Evolutionary conservation across 2,113 vertebrate genomes (phyloP).

Genomic region (Bothrops jararaca): DNA sequence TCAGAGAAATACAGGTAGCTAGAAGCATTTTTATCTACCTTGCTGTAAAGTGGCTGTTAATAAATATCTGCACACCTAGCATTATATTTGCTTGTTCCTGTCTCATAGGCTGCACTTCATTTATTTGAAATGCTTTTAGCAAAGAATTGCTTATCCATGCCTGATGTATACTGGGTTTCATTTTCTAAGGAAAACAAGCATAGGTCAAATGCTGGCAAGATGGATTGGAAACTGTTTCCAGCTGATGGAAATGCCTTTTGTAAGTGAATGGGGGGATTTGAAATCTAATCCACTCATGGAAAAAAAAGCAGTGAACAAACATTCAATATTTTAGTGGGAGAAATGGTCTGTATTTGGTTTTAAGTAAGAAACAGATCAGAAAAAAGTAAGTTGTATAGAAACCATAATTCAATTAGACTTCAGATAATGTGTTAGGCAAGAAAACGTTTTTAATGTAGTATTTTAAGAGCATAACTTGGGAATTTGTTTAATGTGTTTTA

Average conservation of each 20-base stretch:
- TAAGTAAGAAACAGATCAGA: conserved; percentile 6
- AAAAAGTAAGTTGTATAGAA: neutral
- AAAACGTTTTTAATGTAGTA: neutral
- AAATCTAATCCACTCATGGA: conserved; percentile 59
- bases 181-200: conserved; percentile 68
- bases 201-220: conserved; percentile 63
- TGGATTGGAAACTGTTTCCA: conserved; percentile 68
- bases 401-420: neutral
- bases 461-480: neutral
- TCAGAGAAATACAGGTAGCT: conserved; percentile 13
- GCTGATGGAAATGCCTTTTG: conserved; percentile 62
- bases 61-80: conserved; percentile 20
- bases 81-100: conserved; percentile 28
- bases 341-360: conserved; percentile 33
- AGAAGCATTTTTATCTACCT: conserved; percentile 41
- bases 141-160: conserved; percentile 62
- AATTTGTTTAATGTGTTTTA: neutral
- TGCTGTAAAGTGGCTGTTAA: conserved; percentile 24
- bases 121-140: conserved; percentile 52
- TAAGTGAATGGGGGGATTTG: conserved; percentile 53
- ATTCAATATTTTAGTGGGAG: conserved; percentile 46
- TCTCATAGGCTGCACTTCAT: conserved; percentile 30
- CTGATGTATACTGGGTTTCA: conserved; percentile 58
- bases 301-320: conserved; percentile 38
- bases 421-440: neutral